Base-by-base conservation (phyloP, 2,888 invertebrate species). In the Gryllus longicercus region DNA sequence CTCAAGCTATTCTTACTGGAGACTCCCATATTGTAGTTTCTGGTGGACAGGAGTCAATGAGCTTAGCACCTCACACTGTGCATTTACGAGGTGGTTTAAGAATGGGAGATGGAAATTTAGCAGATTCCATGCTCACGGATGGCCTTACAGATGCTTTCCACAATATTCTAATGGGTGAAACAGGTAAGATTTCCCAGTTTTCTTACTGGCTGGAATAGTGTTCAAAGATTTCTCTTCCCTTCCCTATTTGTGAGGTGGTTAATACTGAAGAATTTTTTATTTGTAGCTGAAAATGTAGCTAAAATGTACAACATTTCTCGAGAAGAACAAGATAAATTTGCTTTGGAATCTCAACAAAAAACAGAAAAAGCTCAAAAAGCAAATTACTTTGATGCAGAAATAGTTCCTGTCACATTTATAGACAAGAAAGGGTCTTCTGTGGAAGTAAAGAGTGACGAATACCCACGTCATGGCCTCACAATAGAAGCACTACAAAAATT, bases 11-110 rank as follows among this genome's bases (percentile, higher is more conserved):
- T 81, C 89, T 89, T 82, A 86, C 88, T 78, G 93, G 92, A 10
- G 94, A 94, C 84, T 88, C 91, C 3, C 86, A 88, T 49, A 88
- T 95, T 82, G 91, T 94, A 8, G 89, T 96, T 25, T 93, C 93
- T 84, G 95, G 95, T 51, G 96, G 96, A 0, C 95, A 95, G 88
- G 96, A 96, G 87, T 93, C 88, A 84, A 96, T 96, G 96, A 93
- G 93, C 79, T 89, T 90, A 86, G 91, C 94, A 5, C 93, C 92
- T 2, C 95, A 95, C 86, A 89, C 89, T 8, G 87, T 91, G 51
- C 87, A 91, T 83, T 84, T 94, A 82, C 89, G 95, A 77, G 85
- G 87, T 82, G 92, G 93, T 16, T 85, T 90, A 5, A 94, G 92
- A 88, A 88, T 94, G 87, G 95, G 95, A 8, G 86, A 91, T 83